Evolutionary conservation across 2,797 vertebrate species (phyloP), one percentile per base, ranked within the genome.

Genomic region (Lutjanus argentimaculatus): DNA sequence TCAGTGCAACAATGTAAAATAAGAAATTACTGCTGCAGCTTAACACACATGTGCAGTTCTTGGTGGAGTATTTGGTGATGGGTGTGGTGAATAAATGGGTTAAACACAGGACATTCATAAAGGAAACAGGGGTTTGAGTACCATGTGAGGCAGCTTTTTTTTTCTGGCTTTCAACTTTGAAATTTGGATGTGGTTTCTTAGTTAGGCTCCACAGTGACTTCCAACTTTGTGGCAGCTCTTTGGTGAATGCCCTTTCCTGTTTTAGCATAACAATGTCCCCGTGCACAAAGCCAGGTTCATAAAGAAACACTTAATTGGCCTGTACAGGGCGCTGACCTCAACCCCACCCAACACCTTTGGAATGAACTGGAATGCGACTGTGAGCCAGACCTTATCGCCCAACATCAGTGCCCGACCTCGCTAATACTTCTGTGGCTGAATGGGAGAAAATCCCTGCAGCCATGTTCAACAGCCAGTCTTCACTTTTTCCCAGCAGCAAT

Each of bases 341-440:
- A 57, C 51, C 49, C 43, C 16, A 56, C 62, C 53, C 46, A 0
- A 21, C 59, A 68, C 68, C 22, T 62, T 62, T 82, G 78, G 58
- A 69, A 72, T 71, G 30, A 74, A 65, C 55, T 63, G 25, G 43
- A 79, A 76, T 17, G 58, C 51, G n/a, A 62, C 71, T 74, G 22
- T 17, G 43, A 67, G 82, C 53, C 62, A 57, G 52, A 7, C 51
- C 65, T 72, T 70, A 83, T 79, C 70, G 7, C 16, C 40, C 68
- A 73, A 65, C 61, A 79, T 75, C 67, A 66, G 51, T 49, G 43
- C 12, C 57, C 22, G 7, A 67, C 55, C 67, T 67, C 19, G 51
- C 52, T 77, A 55, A 75, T 75, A 22, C 59, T 72, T 48, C 36
- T 66, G 46, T 53, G 86, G 66, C 65, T 65, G 49, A 65, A 72